Evolutionary conservation across 2,113 vertebrate species (phyloP).

Genomic region (Sander vitreus): DNA sequence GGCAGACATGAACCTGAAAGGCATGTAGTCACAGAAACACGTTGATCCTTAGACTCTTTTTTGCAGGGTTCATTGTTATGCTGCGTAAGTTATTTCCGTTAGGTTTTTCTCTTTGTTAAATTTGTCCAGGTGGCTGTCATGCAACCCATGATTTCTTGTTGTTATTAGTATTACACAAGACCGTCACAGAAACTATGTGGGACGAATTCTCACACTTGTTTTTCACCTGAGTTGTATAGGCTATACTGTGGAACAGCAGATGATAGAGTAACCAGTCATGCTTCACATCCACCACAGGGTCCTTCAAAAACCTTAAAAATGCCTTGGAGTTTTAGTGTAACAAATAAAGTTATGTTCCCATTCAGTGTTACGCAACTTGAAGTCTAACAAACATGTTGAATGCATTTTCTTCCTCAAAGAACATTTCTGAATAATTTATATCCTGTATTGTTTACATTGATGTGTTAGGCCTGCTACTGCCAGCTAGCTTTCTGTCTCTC

Average conservation of each 20-base stretch:
- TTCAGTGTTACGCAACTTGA: too few relatives aligned
- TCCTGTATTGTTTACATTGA: too few relatives aligned
- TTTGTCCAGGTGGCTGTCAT: conserved; percentile 22
- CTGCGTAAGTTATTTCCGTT: background rate
- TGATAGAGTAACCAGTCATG: background rate
- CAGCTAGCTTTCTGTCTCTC: too few relatives aligned
- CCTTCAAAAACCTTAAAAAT: background rate
- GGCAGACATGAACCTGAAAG: background rate
- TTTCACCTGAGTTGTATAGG: background rate
- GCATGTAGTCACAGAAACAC: background rate
- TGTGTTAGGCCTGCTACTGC: too few relatives aligned
- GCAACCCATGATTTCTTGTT: background rate
- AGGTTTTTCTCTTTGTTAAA: background rate
- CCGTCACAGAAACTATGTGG: background rate
- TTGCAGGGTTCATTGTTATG: background rate
- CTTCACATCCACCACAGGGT: background rate
- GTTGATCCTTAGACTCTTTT: conserved; percentile 2
- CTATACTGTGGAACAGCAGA: background rate
- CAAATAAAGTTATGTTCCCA: too few relatives aligned
- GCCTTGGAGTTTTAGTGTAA: too few relatives aligned
- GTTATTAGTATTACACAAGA: background rate
- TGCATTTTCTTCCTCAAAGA: too few relatives aligned
- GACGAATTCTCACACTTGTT: background rate
- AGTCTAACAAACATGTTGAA: too few relatives aligned
- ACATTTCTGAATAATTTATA: too few relatives aligned